Base-by-base conservation (phyloP, 2,113 vertebrate species). In the Ardeotis arabs region DNA sequence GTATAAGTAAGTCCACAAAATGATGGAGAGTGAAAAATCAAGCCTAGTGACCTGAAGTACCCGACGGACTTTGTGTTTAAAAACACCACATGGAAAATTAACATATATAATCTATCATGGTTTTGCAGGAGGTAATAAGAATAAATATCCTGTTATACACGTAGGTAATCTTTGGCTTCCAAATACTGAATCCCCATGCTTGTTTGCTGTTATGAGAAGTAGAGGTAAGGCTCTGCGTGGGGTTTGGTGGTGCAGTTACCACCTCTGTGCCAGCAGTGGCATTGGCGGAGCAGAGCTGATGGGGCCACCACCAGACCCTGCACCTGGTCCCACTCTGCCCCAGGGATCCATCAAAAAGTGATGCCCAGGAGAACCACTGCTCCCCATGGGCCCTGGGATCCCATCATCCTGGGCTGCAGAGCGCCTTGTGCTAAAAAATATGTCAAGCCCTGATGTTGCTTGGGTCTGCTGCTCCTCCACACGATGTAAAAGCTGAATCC, bases 351-450 rank as follows among this genome's bases (percentile, higher is more conserved):
- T 31, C 4, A 5, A 44, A 60, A 67, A 84, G 45, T 0, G 1
- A 29, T 8, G 12, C 14, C 1, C 2, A 7, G n/a, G 39, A 70
- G 18, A 85, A 29, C 16, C 4, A 1, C 55, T 27, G 24, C 25
- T 68, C 17, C 41, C 60, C n/a, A 3, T 2, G 11, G 25, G 15
- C 6, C 0, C 0, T 5, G 20, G 22, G 35, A 6, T 4, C 63
- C 25, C 41, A 4, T 18, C 9, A 1, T 6, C 22, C 16, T 0
- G 6, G 21, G 33, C 56, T 66, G 62, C 41, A 41, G 52, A 49
- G 39, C 1, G 0, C 5, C 27, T 18, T 0, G 0, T 39, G 31
- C 63, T 50, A 44, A 55, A 49, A 52, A 2, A 13, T 3, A 1
- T 52, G 58, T 35, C 27, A 24, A 69, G 39, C 8, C 31, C 35